Evolutionary conservation across 2,113 vertebrate species (phyloP).

Genomic region (Takifugu flavidus): DNA sequence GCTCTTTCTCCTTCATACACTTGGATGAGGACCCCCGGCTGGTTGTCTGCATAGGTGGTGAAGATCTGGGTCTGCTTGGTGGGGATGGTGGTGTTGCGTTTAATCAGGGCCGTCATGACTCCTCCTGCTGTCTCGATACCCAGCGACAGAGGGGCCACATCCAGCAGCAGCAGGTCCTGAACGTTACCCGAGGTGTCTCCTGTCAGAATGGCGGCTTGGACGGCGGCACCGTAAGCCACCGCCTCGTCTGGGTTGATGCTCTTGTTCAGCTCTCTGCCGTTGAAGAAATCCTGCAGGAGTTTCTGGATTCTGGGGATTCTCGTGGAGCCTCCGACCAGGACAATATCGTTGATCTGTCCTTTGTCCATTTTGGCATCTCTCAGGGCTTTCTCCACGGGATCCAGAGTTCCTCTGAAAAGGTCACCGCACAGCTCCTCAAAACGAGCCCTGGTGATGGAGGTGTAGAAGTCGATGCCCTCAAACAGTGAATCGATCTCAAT

Average conservation of each 20-base stretch:
- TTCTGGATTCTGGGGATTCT: slow-evolving; percentile 92
- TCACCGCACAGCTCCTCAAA: slow-evolving; percentile 79
- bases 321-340: slow-evolving; percentile 87
- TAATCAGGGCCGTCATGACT: slow-evolving; percentile 76
- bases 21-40: slow-evolving; percentile 71
- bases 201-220: slow-evolving; percentile 84
- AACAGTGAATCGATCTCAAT: slow-evolving; percentile 89
- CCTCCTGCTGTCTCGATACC: slow-evolving; percentile 81
- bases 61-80: slow-evolving; percentile 84
- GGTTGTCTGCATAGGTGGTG: slow-evolving; percentile 85
- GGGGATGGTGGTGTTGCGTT: slow-evolving; percentile 84
- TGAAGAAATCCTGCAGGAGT: slow-evolving; percentile 71
- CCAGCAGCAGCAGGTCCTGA: slow-evolving; percentile 83
- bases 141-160: slow-evolving; percentile 76
- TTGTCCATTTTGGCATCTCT: slow-evolving; percentile 88
- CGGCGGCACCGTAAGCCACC: slow-evolving; percentile 86
- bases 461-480: slow-evolving; percentile 91
- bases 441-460: slow-evolving; percentile 74
- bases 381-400: slow-evolving; percentile 87
- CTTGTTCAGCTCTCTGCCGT: slow-evolving; percentile 85
- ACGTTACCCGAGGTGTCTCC: slow-evolving; percentile 88
- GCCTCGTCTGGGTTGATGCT: slow-evolving; percentile 88
- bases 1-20: slow-evolving; percentile 53
- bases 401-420: slow-evolving; percentile 85
- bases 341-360: slow-evolving; percentile 83